phyloP scores from a whole-genome alignment of 2,888 invertebrate species.

The Lordiphosa fenestrarum region DNA sequence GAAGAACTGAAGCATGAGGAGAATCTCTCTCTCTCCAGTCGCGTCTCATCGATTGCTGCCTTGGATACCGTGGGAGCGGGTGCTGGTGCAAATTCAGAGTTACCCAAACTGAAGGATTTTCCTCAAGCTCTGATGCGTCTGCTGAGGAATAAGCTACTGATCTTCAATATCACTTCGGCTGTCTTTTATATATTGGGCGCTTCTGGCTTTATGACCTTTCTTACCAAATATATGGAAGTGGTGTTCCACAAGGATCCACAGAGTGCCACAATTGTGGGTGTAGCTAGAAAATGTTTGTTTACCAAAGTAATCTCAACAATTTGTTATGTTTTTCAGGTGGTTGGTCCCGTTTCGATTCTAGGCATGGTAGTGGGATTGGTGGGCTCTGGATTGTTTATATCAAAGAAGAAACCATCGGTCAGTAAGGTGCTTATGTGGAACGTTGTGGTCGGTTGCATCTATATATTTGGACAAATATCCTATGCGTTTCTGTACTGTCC shows the following conservation, averaged over 20 bases:
- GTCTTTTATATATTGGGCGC: slow-evolving; percentile 85
- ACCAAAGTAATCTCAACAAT: not conserved
- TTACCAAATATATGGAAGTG: slow-evolving; percentile 88
- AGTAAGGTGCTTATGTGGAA: slow-evolving; percentile 84
- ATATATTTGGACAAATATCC: slow-evolving; percentile 81
- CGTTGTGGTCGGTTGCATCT: slow-evolving; percentile 82
- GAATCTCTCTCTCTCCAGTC: slow-evolving; percentile 64
- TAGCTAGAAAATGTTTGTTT: not conserved
- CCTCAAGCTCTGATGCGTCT: slow-evolving; percentile 83
- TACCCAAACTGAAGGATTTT: slow-evolving; percentile 82
- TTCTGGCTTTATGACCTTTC: slow-evolving; percentile 86
- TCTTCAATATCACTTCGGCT: slow-evolving; percentile 85
- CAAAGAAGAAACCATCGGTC: slow-evolving; percentile 83
- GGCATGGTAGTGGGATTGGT: slow-evolving; percentile 84
- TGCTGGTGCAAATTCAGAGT: slow-evolving; percentile 58
- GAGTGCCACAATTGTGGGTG: slow-evolving; percentile 82
- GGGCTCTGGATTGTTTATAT: slow-evolving; percentile 83
- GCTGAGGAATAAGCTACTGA: slow-evolving; percentile 84
- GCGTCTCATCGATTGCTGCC: slow-evolving; percentile 68
- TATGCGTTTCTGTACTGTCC: slow-evolving; percentile 83
- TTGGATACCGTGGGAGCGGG: slow-evolving; percentile 63
- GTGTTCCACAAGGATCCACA: slow-evolving; percentile 86
- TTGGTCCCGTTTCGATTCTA: slow-evolving; percentile 83
- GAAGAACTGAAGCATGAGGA: slow-evolving; percentile 72
- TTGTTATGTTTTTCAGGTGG: slow-evolving; percentile 69